Evolutionary conservation across 2,888 invertebrate species (phyloP), one percentile per base, ranked within the genome.

Genomic region (Microctonus brassicae): DNA sequence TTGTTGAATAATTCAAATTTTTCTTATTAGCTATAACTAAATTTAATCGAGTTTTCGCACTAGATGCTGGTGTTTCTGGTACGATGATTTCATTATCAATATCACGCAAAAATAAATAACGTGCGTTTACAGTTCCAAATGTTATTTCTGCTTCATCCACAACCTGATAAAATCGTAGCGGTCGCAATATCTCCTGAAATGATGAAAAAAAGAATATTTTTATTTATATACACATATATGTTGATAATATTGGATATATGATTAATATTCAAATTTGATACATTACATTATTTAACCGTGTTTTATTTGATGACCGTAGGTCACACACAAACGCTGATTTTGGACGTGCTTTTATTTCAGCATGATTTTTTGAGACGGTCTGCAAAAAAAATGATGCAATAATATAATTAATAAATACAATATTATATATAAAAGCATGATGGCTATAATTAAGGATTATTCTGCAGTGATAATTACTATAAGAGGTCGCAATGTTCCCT

Each of bases 361-460:
- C 89, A 83, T 90, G 90, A 62, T 86, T 81, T 74, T 88, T 88
- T 0, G 90, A 90, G 17, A 90, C 80, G 0, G 88, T 87, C 90
- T 90, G 83, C 36, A 60, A 4, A 65, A 60, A 69, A 58, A n/a
- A 29, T 29, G 29, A 29, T 29, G 29, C 7, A 29, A 26, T 7
- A 13, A 69, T 20, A 57, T 7, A 55, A 29, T 13, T 10, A 60
- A 75, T n/a, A 61, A 42, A 57, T 62, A 62, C 47, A 70, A 39
- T 34, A 20, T 26, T 47, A 39, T 53, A 17, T 11, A 58, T 69
- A 52, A 22, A 64, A 53, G 22, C 39, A 60, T 22, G 47, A 10
- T 26, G 11, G 39, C 69, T 36, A 47, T 7, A 47, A 47, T 47
- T 4, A 47, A 47, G 5, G n/a, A 47, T 47, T 17, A 17, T 47